Evolutionary conservation across 2,888 invertebrate genomes (phyloP).

Genomic region (Dione vanillae): DNA sequence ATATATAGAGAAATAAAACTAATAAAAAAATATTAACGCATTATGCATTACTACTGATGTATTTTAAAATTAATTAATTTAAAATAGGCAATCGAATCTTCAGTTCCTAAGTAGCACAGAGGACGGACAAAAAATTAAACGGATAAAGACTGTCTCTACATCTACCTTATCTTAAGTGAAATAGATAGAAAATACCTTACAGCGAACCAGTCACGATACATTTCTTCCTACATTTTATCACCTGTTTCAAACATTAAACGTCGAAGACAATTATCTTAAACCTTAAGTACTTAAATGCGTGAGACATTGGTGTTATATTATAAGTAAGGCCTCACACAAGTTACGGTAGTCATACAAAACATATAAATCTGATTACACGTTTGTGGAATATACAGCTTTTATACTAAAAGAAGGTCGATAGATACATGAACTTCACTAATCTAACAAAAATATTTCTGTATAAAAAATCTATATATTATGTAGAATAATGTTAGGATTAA

Average conservation of each 20-base stretch:
- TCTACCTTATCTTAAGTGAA: slow-evolving; percentile 35
- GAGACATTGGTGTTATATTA: slow-evolving; percentile 58
- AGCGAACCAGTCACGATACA: slow-evolving; percentile 51
- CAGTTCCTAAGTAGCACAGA: slow-evolving; percentile 29
- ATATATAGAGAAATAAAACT: no score
- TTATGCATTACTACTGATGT: no score
- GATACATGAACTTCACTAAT: slow-evolving; percentile 9
- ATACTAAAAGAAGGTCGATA: background rate
- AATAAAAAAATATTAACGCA: no score
- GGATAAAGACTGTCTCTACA: slow-evolving; percentile 16
- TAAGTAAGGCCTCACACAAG: slow-evolving; percentile 32
- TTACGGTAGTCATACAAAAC: slow-evolving; percentile 6
- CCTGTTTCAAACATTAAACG: slow-evolving; percentile 52
- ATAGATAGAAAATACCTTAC: slow-evolving; percentile 42
- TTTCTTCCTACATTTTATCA: slow-evolving; percentile 51
- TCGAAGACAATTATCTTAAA: slow-evolving; percentile 50
- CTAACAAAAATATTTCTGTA: slow-evolving; percentile 4
- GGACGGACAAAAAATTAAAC: slow-evolving; percentile 27
- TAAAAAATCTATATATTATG: slow-evolving; percentile 19
- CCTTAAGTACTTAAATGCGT: slow-evolving; percentile 49
- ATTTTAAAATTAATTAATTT: background rate
- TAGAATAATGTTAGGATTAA: slow-evolving; percentile 13
- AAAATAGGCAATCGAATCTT: background rate
- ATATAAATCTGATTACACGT: slow-evolving; percentile 9
- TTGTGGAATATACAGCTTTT: background rate